Conservation (phyloP, 2,797 vertebrate genomes). For the Geotrypetes seraphini region DNA sequence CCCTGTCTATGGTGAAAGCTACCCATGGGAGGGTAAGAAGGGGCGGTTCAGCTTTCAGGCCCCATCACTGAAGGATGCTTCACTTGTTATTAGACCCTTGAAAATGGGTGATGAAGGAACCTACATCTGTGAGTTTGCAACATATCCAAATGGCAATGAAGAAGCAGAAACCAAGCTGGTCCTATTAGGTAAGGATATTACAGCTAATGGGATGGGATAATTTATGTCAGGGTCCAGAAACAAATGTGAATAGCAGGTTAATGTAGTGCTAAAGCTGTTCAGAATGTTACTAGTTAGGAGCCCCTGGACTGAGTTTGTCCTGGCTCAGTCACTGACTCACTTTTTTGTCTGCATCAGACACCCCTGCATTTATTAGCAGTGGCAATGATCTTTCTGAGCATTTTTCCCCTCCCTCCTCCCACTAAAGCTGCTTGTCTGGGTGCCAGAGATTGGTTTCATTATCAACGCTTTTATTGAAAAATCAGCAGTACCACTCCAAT, state of each 20-base stretch:
- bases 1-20: constrained; percentile 48
- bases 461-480: too few species aligned
- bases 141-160: constrained; percentile 72
- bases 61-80: constrained; percentile 42
- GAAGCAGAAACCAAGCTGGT: constrained; percentile 60
- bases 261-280: accelerated
- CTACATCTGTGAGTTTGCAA: constrained; percentile 77
- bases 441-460: too few species aligned
- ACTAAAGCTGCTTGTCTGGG: too few species aligned
- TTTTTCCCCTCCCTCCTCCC: background rate
- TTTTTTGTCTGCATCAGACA: too few species aligned
- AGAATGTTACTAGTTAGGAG: too few species aligned
- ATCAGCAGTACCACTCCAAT: too few species aligned
- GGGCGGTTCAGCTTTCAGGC: constrained; percentile 48
- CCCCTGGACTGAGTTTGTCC: background rate
- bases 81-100: constrained; percentile 55
- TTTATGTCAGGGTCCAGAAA: accelerated
- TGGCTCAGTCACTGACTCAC: background rate
- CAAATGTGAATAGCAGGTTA: accelerated
- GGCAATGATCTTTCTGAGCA: accelerated
- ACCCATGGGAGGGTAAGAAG: constrained; percentile 36
- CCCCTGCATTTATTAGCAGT: background rate
- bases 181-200: constrained; percentile 68
- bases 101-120: constrained; percentile 64
- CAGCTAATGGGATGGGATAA: accelerated